Evolutionary conservation across 2,113 vertebrate genomes (phyloP).

Genomic region (Kryptolebias marmoratus): DNA sequence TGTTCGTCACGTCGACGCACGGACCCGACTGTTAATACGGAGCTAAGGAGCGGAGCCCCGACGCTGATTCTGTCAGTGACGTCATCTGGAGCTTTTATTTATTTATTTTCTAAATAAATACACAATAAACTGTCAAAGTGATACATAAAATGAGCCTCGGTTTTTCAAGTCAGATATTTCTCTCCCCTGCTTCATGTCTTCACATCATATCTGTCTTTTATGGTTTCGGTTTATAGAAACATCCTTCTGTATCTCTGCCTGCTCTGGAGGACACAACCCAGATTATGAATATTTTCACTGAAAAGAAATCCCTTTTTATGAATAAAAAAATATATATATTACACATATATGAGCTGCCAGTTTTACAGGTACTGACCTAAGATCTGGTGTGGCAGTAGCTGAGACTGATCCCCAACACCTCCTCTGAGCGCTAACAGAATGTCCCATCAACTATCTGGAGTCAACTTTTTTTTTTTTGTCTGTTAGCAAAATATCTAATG

Average conservation of each 20-base stretch:
- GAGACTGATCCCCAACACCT: too few species aligned
- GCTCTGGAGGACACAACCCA: conserved; percentile 5
- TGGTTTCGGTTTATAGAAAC: conserved; percentile 44
- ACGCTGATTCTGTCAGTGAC: conserved; percentile 3
- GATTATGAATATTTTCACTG: conserved; percentile 4
- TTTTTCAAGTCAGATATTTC: neutral
- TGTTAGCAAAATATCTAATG: too few species aligned
- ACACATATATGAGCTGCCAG: too few species aligned
- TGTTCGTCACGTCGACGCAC: neutral
- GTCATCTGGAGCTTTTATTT: neutral
- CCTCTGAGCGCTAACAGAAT: too few species aligned
- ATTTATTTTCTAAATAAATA: conserved; percentile 16
- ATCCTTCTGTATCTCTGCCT: conserved; percentile 17
- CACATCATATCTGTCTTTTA: conserved; percentile 33
- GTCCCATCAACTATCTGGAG: too few species aligned
- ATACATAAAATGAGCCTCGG: neutral
- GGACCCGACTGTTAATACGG: neutral
- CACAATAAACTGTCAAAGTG: conserved; percentile 5
- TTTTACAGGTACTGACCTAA: too few species aligned
- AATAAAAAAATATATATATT: neutral
- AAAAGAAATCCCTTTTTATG: neutral
- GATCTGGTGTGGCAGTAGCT: too few species aligned
- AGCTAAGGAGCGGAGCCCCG: conserved; percentile 1
- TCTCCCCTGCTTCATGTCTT: conserved; percentile 1
- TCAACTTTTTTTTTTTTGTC: too few species aligned